phyloP scores from a whole-genome alignment of 2,113 vertebrate genomes.

The Gallinago undulata region DNA sequence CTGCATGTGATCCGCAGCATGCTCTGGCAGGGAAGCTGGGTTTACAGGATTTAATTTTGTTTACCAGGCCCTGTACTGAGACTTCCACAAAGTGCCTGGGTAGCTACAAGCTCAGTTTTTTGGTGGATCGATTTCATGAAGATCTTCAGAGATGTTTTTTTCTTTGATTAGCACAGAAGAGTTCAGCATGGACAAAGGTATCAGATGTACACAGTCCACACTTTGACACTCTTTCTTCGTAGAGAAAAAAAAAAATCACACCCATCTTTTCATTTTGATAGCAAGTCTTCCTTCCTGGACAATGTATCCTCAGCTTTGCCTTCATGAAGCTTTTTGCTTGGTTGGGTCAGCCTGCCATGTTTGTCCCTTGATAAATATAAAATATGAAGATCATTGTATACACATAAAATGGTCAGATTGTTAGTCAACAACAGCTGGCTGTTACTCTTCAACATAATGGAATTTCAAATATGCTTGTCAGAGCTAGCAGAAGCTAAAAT shows the following conservation, averaged over 20 bases:
- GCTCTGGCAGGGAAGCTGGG: neutral
- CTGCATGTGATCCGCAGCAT: rapidly evolving
- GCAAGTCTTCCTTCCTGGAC: neutral
- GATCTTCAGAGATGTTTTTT: neutral
- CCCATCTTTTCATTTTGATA: neutral
- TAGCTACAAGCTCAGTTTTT: neutral
- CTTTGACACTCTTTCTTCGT: neutral
- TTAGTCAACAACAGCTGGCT: neutral
- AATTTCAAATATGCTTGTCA: slow-evolving; percentile 33
- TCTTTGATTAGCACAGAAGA: neutral
- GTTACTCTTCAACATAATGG: neutral
- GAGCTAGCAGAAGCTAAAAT: neutral
- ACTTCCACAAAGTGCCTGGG: neutral
- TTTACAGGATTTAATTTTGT: neutral
- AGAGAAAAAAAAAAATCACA: neutral
- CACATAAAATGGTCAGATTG: neutral
- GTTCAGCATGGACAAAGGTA: neutral
- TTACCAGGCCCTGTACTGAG: neutral
- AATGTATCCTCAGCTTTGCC: neutral
- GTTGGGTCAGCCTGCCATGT: neutral
- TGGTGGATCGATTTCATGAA: neutral
- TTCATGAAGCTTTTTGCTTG: neutral
- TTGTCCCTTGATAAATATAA: neutral
- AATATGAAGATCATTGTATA: neutral
- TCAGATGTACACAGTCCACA: neutral